A percentile compares a stretch with the other conserved stretches of the same genome.
Conservation (phyloP, 2,113 vertebrate species). For the Redunca redunca region DNA sequence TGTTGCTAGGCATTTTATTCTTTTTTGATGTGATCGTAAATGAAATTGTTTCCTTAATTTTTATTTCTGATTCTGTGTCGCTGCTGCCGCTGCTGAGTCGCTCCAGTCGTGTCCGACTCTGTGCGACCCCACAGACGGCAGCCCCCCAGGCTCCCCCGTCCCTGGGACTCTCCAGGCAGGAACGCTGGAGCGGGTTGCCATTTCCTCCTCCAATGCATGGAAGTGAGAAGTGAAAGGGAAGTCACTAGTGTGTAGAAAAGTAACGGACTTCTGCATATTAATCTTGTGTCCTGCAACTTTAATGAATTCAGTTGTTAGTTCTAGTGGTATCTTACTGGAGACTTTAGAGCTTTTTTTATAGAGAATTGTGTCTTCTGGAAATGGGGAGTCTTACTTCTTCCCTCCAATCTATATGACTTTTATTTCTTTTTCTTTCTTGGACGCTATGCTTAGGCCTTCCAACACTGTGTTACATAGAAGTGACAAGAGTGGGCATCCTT, state of each 20-base stretch:
- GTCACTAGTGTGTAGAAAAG: neutral
- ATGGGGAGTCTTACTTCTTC: neutral
- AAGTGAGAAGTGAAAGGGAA: no score
- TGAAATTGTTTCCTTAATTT: neutral
- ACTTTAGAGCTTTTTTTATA: neutral
- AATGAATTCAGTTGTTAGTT: neutral
- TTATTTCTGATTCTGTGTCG: neutral
- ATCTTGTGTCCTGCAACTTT: neutral
- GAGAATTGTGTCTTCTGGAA: neutral
- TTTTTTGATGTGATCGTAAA: neutral
- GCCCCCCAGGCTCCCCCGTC: no score
- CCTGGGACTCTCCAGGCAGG: no score
- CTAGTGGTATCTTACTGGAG: neutral
- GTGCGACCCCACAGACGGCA: no score
- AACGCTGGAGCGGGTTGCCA: no score
- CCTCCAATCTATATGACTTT: neutral
- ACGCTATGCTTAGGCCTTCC: neutral
- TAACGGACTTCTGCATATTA: neutral
- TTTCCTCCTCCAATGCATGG: no score
- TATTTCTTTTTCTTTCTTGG: neutral
- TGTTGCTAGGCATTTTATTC: neutral
- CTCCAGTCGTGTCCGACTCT: no score
- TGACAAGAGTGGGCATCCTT: neutral
- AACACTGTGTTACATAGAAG: neutral
- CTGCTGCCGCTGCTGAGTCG: no score